A percentile compares a stretch with the other conserved stretches of the same genome.
These are phyloP conservation scores for Nomada goodeniana DNA, from an alignment of 2,888 invertebrate species.

Conservation along the genomic window DNA sequence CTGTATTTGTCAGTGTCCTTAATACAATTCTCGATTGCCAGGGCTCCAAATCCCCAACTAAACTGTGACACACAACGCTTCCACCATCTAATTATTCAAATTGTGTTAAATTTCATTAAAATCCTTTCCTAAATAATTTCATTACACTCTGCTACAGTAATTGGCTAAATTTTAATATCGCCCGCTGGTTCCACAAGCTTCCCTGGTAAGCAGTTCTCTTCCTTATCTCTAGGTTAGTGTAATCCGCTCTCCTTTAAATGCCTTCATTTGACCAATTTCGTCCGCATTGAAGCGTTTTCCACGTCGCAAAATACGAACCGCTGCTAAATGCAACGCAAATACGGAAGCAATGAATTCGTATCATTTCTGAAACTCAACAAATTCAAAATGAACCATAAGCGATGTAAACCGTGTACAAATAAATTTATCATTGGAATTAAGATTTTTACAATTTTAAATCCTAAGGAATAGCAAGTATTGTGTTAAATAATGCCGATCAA, in stretches of 20 bases:
- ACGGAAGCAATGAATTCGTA: not conserved
- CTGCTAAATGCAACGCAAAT: not conserved
- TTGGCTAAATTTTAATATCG: not conserved
- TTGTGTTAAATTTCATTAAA: not conserved
- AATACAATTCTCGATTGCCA: no score
- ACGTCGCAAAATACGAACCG: not conserved
- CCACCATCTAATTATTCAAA: no score
- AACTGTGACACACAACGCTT: no score
- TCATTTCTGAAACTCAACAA: not conserved
- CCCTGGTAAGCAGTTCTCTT: not conserved
- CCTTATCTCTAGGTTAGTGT: not conserved
- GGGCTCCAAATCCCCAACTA: no score
- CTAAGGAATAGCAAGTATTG: not conserved
- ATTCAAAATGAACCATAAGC: not conserved
- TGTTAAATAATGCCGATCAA: no score
- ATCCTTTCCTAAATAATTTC: not conserved
- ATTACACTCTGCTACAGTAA: not conserved
- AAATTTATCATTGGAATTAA: not conserved
- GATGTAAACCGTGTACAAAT: not conserved
- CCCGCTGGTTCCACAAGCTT: not conserved
- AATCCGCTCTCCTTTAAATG: slow-evolving; percentile 18
- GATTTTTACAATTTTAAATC: no score
- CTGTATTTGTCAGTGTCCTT: no score
- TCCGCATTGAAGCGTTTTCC: not conserved
- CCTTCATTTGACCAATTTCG: slow-evolving; percentile 4